Conservation (phyloP, 2,797 vertebrate species). For the Cheirogaleus major region DNA sequence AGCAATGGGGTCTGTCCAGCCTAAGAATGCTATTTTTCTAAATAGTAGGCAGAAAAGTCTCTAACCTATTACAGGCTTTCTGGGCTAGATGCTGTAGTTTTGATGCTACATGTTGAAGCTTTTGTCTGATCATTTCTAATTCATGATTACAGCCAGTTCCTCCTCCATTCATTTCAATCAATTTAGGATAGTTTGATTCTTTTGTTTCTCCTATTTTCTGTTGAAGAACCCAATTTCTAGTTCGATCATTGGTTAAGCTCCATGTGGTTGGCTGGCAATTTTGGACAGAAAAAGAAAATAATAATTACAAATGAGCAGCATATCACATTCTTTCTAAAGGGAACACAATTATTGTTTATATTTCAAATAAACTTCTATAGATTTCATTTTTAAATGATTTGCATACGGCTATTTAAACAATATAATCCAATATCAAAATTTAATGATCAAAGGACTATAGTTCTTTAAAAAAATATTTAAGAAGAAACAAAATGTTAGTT, state of each 20-base stretch:
- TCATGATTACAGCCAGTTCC: constrained; percentile 82
- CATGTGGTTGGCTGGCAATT: constrained; percentile 72
- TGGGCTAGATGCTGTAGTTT: constrained; percentile 89
- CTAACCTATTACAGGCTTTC: constrained; percentile 89
- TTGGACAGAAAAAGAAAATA: constrained; percentile 69
- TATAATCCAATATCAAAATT: constrained; percentile 23
- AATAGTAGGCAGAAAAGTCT: constrained; percentile 35
- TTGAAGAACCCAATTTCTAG: constrained; percentile 91
- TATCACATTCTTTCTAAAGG: constrained; percentile 42
- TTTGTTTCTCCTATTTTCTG: constrained; percentile 87
- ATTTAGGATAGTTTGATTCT: constrained; percentile 69
- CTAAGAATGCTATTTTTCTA: not conserved
- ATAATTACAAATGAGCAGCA: not conserved
- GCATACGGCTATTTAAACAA: constrained; percentile 1
- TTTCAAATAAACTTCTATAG: not conserved
- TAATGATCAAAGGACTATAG: not conserved
- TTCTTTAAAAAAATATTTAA: not conserved
- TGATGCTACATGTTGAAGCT: constrained; percentile 88
- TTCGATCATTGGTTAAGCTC: constrained; percentile 85
- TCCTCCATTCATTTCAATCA: constrained; percentile 73
- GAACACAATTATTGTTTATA: not conserved
- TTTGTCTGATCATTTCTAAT: constrained; percentile 87
- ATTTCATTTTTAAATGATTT: constrained; percentile 32
- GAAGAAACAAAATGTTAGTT: not conserved
- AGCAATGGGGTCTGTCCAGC: not conserved